phyloP scores from a whole-genome alignment of 37 sponge, comb jelly and placozoan species.

The Hormiphora californensis region DNA sequence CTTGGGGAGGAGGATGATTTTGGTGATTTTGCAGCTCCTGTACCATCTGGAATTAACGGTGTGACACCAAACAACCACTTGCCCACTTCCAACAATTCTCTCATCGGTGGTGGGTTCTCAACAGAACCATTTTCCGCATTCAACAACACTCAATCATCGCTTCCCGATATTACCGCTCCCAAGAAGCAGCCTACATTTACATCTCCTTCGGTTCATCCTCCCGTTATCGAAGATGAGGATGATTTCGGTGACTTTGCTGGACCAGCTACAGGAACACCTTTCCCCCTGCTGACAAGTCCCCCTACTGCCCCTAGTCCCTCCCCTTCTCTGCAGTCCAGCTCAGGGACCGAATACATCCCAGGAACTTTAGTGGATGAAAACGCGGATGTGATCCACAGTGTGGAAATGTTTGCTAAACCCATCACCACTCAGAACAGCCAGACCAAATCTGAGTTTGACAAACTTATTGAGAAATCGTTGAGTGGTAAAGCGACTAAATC shows the following conservation, averaged over 20 bases:
- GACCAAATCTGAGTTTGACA: constrained; percentile 12
- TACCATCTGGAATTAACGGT: too few species aligned
- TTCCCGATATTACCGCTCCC: too few species aligned
- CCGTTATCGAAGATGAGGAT: not conserved
- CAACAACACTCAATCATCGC: too few species aligned
- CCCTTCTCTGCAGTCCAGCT: too few species aligned
- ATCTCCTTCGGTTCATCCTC: too few species aligned
- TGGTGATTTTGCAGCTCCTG: constrained; percentile 5
- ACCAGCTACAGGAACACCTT: not conserved
- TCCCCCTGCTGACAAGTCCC: not conserved
- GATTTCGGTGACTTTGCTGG: not conserved
- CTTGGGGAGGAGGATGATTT: not conserved
- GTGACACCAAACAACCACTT: too few species aligned
- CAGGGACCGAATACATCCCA: not conserved
- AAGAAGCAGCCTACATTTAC: too few species aligned
- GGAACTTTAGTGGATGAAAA: constrained; percentile 11
- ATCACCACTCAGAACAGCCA: not conserved
- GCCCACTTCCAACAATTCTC: too few species aligned
- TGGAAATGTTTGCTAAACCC: constrained; percentile 21
- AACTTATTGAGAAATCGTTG: not conserved
- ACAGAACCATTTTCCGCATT: too few species aligned
- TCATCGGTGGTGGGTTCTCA: too few species aligned
- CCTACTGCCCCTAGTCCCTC: not conserved
- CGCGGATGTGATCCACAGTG: not conserved
- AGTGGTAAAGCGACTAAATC: constrained; percentile 8